Base-by-base conservation (phyloP, 2,888 invertebrate genomes). In the Synergus itoensis region DNA sequence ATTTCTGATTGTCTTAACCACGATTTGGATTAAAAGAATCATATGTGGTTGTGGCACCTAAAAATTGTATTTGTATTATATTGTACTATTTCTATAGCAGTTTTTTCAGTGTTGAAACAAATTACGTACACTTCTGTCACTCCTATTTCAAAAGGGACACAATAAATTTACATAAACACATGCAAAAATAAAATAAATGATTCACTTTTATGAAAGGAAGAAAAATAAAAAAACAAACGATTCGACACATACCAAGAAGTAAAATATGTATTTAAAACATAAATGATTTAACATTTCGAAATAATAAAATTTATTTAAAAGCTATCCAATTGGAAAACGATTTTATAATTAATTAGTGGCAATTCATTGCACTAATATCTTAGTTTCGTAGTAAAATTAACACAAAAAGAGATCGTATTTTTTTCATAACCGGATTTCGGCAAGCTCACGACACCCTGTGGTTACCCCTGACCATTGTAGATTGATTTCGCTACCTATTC, bases 361-460 rank as follows among this genome's bases (percentile, higher is more conserved):
- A 64, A 57, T 81, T 3, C 83, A 87, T 86, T 86, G 86, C 85
- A 87, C 85, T 80, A 84, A 79, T 83, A 85, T 85, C 85, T 77
- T 77, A 76, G 64, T 81, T 77, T 60, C 21, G 4, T 1, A 4
- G 21, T 4, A 60, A 60, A 60, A 11, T 21, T 3, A 60, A 21
- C 21, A 18, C 1, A 12, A 78, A 79, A 45, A 40, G 69, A 45
- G 57, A 21, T 28, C 57, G 9, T 57, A 16, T 76, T 64, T 67
- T 36, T 28, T 63, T 5, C 60, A 69, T 53, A 57, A 40, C 43
- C 81, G 82, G 81, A 87, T 85, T 85, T 82, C 83, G 85, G 86
- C 86, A 86, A 86, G 84, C 83, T 82, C 84, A 76, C 80, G 83
- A 84, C 82, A 86, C 81, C 84, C 80, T 75, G 80, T 78, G 43